Evolutionary conservation across 2,113 vertebrate species (phyloP), one percentile per base, ranked within the genome.

Genomic region (Oenanthe melanoleuca): DNA sequence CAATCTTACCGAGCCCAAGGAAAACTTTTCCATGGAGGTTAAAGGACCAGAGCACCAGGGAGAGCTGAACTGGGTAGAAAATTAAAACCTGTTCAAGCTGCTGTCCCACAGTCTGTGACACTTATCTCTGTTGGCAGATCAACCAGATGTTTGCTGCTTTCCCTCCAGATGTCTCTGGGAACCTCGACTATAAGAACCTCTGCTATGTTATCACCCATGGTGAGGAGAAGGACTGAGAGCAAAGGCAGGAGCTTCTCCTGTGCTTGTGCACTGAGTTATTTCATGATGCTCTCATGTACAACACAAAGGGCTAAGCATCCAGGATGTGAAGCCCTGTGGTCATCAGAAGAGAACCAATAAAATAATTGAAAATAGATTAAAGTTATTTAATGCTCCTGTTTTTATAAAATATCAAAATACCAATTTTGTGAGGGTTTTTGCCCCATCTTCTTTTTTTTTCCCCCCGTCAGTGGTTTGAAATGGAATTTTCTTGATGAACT

Each of bases 201-300:
- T 99, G 99, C 86, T 99, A 99, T 0, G 97, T 99, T 92, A 99
- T 99, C 97, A 99, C 98, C 15, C 99, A 99, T 1, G 99, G 99
- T 1, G 98, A 99, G 56, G 99, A 99, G 94, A 99, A 99, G 56
- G 99, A 99, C 87, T 98, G 97, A 96, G 95, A 96, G 84, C 71
- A 86, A 42, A 59, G 97, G 47, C 67, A 55, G 16, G 23, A 93
- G 19, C 11, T 72, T 21, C 69, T 85, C 79, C 77, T n/a, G 28
- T 20, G 49, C 14, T 17, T 72, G 57, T 18, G 55, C 59, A 44
- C 44, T 2, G 5, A 87, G 34, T 73, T 70, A 44, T 89, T 95
- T 82, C 59, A 64, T 55, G 50, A 55, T 44, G 50, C 56, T 69
- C 91, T 89, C 24, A 22, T 85, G 66, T 67, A 81, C 55, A 55